Conservation (phyloP, 2,113 vertebrate genomes). For the Falco punctatus region DNA sequence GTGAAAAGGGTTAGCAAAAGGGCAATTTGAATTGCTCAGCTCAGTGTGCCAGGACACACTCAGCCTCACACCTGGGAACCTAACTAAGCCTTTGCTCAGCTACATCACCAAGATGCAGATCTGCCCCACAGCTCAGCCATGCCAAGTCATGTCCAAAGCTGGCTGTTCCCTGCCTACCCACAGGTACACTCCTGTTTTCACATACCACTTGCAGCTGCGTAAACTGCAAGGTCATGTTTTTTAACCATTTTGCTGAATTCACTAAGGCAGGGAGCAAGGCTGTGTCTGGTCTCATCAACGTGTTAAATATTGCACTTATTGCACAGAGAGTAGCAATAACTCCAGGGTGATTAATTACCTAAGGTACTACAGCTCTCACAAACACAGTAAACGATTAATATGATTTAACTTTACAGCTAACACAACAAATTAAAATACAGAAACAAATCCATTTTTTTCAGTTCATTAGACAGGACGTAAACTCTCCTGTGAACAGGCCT, state of each 20-base stretch:
- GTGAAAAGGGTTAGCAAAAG: not conserved
- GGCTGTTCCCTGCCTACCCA: not conserved
- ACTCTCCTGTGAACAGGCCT: not conserved
- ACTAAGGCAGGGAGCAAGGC: not conserved
- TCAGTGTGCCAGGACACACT: not conserved
- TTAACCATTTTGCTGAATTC: not conserved
- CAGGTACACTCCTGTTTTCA: not conserved
- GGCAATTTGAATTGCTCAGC: not conserved
- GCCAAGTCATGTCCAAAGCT: not conserved
- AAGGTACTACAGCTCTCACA: slow-evolving; percentile 3
- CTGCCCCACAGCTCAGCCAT: not conserved
- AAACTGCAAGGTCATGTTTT: not conserved
- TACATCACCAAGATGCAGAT: accelerated
- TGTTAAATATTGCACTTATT: not conserved
- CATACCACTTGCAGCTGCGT: not conserved
- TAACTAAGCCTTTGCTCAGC: not conserved
- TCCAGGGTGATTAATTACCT: slow-evolving; percentile 36
- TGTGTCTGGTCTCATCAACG: not conserved
- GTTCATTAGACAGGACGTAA: slow-evolving; percentile 23
- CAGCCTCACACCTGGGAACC: accelerated
- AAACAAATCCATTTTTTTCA: not conserved
- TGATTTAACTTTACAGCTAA: slow-evolving; percentile 42
- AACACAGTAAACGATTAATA: slow-evolving; percentile 38
- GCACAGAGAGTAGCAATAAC: not conserved
- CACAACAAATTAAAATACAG: slow-evolving; percentile 24